A percentile compares a stretch with the other conserved stretches of the same genome.
These are phyloP conservation scores for Drosophila saltans DNA, from an alignment of 1,140 invertebrate genomes.

Conservation along the genomic window DNA sequence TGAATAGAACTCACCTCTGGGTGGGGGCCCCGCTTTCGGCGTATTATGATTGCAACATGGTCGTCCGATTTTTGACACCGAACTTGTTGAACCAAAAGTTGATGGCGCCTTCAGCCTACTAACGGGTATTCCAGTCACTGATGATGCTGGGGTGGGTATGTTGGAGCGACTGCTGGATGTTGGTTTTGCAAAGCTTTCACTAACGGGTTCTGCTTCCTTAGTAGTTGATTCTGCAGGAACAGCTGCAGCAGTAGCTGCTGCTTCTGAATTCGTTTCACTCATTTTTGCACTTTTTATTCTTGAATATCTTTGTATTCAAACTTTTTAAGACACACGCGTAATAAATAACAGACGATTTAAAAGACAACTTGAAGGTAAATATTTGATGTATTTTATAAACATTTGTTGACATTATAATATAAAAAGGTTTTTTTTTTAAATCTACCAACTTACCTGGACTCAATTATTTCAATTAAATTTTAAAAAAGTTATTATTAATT, in stretches of 20 bases:
- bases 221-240: conserved; percentile 7
- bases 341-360: conserved; percentile 48
- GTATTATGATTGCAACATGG: conserved; percentile 69
- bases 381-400: background rate
- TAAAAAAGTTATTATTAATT: background rate
- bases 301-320: conserved; percentile 5
- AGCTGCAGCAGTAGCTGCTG: conserved; percentile 18
- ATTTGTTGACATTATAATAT: background rate
- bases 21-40: conserved; percentile 74
- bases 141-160: conserved; percentile 64
- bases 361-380: conserved; percentile 20
- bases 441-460: conserved; percentile 8
- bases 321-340: conserved; percentile 62
- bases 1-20: conserved; percentile 63
- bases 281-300: conserved; percentile 45
- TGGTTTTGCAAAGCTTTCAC: conserved; percentile 32
- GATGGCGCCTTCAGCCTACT: conserved; percentile 64
- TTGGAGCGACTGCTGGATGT: conserved; percentile 44
- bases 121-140: conserved; percentile 59
- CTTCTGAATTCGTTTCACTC: conserved; percentile 42
- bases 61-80: conserved; percentile 74
- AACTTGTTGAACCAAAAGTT: conserved; percentile 54
- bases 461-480: background rate
- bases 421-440: background rate
- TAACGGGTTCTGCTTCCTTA: conserved; percentile 19